phyloP scores from a whole-genome alignment of 2,888 invertebrate species.

The Drosophila infuscata region DNA sequence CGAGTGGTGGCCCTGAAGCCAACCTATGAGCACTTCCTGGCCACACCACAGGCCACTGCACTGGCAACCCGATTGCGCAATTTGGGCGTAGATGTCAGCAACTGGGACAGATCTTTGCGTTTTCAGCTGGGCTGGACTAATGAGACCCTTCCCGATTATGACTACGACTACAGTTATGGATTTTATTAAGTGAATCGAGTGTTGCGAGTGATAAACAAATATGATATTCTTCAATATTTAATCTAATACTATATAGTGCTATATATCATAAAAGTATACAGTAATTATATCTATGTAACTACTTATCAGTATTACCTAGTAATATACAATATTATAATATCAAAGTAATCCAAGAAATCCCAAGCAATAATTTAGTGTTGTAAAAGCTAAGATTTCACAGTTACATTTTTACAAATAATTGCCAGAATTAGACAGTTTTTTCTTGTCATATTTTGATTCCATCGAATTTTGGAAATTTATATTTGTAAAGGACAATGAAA shows the following conservation, averaged over 20 bases:
- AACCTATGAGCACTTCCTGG: constrained; percentile 74
- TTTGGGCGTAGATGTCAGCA: constrained; percentile 53
- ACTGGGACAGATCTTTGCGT: constrained; percentile 46
- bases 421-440: not conserved
- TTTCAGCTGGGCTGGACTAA: constrained; percentile 69
- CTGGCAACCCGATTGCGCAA: constrained; percentile 35
- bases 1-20: constrained; percentile 69
- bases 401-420: not conserved
- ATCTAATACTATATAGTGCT: not conserved
- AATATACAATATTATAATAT: not conserved
- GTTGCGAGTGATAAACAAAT: not conserved
- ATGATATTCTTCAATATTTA: not conserved
- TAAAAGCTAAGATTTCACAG: not conserved
- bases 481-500: not conserved
- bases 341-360: not conserved
- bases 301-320: not conserved
- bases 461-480: not conserved
- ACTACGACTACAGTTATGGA: constrained; percentile 34
- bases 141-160: constrained; percentile 29
- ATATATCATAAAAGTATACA: not conserved
- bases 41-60: constrained; percentile 25
- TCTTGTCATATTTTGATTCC: not conserved
- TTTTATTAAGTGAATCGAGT: constrained; percentile 4
- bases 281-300: not conserved
- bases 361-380: not conserved